Evolutionary conservation across 1,140 invertebrate species (phyloP), one percentile per base, ranked within the genome.

Genomic region (Drosophila carrolli): DNA sequence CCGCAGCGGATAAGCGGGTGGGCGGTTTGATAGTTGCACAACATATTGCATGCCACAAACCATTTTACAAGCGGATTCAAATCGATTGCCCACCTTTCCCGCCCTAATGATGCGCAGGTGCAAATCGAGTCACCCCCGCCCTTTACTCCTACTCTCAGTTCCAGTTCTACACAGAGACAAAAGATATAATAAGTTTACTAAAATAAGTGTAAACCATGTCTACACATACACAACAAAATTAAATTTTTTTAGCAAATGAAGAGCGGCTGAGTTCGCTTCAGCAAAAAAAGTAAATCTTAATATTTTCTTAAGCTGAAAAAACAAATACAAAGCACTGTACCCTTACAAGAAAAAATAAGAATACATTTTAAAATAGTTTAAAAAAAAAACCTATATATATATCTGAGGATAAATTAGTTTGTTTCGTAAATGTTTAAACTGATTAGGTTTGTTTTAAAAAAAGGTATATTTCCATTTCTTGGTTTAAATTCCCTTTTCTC

Each of bases 1-100:
- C 84, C 84, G 65, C 80, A 89, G 72, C 62, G 72, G 61, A 70
- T 62, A 75, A 55, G 76, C 47, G 61, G 41, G 44, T 23, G 46
- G 51, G 59, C 32, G 51, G 72, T 56, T 48, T 50, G 65, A 35
- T 61, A 75, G 73, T 85, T 85, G 81, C 73, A 80, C 79, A 84
- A 89, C 84, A 88, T 84, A 89, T 88, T 88, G 74, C 84, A 83
- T 77, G 65, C 84, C 84, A 71, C 79, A 85, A 78, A 78, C 75
- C 82, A 86, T 78, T 86, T 71, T 82, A 74, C 81, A 85, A 77
- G 77, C 78, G 59, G 44, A 57, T 63, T 27, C 81, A 72, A 86
- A 86, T 75, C 83, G 79, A 83, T 86, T 77, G 72, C 54, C 60
- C 57, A 48, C 44, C 67, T 37, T 19, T 67, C 35, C 58, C 43